Percentiles rank a stretch among this genome's conserved stretches.
phyloP scores from a whole-genome alignment of 1,140 invertebrate genomes.

The Drosophila miranda region DNA sequence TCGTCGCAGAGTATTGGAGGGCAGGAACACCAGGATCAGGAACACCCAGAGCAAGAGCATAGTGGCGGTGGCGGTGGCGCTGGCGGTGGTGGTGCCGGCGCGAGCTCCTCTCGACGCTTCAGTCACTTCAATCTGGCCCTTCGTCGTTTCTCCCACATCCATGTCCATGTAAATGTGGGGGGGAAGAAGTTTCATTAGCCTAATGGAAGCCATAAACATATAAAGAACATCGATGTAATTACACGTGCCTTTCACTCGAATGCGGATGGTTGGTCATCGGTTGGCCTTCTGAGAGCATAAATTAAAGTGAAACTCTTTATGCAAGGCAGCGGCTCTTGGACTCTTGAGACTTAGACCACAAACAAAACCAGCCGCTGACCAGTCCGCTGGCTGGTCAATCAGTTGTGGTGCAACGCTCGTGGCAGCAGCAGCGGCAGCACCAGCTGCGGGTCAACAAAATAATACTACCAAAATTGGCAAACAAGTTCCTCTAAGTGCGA shows the following conservation, averaged over 20 bases:
- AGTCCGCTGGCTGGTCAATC: conserved; percentile 31
- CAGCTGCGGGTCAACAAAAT: neutral
- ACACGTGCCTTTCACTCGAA: conserved; percentile 15
- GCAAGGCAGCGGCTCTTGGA: conserved; percentile 16
- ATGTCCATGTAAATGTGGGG: conserved; percentile 63
- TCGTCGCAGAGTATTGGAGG: neutral
- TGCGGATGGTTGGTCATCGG: no score
- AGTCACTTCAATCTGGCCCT: conserved; percentile 79
- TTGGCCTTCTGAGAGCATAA: conserved; percentile 38
- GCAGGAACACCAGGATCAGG: conserved; percentile 8
- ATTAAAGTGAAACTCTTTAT: conserved; percentile 43
- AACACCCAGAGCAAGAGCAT: conserved; percentile 6
- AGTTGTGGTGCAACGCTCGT: conserved; percentile 52
- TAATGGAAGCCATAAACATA: conserved; percentile 35
- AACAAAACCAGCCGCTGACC: neutral
- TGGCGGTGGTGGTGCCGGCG: neutral
- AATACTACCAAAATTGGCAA: conserved; percentile 31
- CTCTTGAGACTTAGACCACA: conserved; percentile 18
- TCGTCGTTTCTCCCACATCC: conserved; percentile 75
- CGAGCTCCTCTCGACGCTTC: conserved; percentile 65
- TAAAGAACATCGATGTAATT: conserved; percentile 13
- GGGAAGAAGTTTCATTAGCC: conserved; percentile 7
- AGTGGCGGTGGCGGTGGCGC: conserved; percentile 3
- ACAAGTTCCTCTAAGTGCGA: conserved; percentile 27
- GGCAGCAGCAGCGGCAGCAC: conserved; percentile 26